A percentile compares a stretch with the other conserved stretches of the same genome.
phyloP scores from a whole-genome alignment of 2,888 invertebrate species.

The Cerceris rybyensis region DNA sequence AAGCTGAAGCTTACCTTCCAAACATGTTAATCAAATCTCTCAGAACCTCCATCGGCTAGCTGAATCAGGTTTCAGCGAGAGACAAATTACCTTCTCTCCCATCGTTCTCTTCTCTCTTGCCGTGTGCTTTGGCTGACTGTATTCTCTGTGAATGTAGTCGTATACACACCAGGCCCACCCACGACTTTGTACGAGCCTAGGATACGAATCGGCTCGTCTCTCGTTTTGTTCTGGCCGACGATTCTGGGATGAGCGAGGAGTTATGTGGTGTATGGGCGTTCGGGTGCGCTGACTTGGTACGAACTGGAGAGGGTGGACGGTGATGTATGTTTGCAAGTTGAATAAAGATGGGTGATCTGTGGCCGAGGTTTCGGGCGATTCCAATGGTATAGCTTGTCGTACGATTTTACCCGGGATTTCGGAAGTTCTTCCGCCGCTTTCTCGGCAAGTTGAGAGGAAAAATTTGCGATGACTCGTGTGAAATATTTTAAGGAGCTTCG shows the following conservation, averaged over 20 bases:
- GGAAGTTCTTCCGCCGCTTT: conserved; percentile 1
- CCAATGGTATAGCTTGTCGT: conserved; percentile 40
- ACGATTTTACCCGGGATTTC: conserved; percentile 33
- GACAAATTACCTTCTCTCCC: conserved; percentile 14
- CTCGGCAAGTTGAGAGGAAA: conserved; percentile 33
- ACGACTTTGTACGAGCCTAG: conserved; percentile 6
- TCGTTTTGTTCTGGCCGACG: conserved; percentile 31
- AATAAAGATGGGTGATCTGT: conserved; percentile 57
- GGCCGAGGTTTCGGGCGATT: conserved; percentile 34
- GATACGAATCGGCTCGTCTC: conserved; percentile 38
- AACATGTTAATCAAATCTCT: conserved; percentile 38
- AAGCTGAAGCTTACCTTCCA: not conserved
- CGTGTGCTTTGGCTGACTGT: not conserved
- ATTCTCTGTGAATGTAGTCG: not conserved
- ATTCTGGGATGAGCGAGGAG: conserved; percentile 18
- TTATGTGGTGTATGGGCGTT: conserved; percentile 27
- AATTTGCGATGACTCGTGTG: conserved; percentile 27
- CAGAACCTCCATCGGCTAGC: not conserved
- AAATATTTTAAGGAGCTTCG: not conserved
- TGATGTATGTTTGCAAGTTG: conserved; percentile 53
- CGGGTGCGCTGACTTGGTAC: not conserved
- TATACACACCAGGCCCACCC: not conserved
- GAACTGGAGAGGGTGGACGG: conserved; percentile 10
- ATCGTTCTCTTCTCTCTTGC: not conserved
- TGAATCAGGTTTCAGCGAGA: not conserved